Conservation (phyloP, 2,888 invertebrate genomes). For the Drosophila diplacantha region DNA sequence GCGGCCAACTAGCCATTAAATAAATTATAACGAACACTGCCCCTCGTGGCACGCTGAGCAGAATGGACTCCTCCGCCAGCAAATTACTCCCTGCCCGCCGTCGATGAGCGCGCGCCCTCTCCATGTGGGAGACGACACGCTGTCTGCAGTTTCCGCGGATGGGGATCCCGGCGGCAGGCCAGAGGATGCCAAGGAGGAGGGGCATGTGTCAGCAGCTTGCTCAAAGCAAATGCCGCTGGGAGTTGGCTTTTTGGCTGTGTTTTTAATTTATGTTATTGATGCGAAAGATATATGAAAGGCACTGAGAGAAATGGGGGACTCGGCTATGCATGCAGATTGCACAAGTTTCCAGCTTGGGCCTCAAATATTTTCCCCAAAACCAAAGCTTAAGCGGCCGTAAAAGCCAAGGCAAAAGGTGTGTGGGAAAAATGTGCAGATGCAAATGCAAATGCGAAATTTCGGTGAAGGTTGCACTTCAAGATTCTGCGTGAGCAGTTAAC, state of each 20-base stretch:
- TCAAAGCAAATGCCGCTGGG: conserved; percentile 66
- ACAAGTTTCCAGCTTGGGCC: too few relatives aligned
- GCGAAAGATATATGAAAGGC: conserved; percentile 49
- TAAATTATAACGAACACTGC: conserved; percentile 70
- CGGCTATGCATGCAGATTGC: neutral
- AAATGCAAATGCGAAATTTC: conserved; percentile 45
- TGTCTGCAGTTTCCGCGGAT: conserved; percentile 61
- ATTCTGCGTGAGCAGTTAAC: conserved; percentile 61
- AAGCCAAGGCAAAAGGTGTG: conserved; percentile 18
- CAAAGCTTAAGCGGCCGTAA: neutral
- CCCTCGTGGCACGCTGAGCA: conserved; percentile 8
- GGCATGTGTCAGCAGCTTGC: conserved; percentile 60
- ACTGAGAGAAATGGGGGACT: conserved; percentile 49
- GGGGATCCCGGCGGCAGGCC: conserved; percentile 7
- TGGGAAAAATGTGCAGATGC: conserved; percentile 54
- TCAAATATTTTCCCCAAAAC: neutral
- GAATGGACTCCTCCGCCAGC: conserved; percentile 47
- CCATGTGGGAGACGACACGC: conserved; percentile 72
- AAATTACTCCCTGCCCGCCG: conserved; percentile 46
- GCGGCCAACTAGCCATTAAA: conserved; percentile 62
- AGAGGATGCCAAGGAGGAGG: conserved; percentile 4
- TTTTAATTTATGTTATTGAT: conserved; percentile 71
- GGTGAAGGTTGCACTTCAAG: conserved; percentile 52
- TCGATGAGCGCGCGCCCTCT: conserved; percentile 2
- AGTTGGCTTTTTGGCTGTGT: conserved; percentile 44